phyloP scores from a whole-genome alignment of 2,888 invertebrate species.

The Hoplodrina blanda region DNA sequence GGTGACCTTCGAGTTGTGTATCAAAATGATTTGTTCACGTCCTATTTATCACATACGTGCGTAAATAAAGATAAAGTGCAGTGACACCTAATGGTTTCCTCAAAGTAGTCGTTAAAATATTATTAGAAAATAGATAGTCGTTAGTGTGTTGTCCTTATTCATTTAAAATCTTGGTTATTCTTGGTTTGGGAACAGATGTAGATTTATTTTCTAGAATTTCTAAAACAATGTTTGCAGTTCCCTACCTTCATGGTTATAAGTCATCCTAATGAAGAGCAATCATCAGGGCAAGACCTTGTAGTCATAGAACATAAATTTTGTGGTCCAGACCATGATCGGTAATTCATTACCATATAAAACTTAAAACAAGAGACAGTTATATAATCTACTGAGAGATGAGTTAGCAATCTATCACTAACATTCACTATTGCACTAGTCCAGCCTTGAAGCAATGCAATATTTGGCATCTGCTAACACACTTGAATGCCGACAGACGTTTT shows the following conservation, averaged over 20 bases:
- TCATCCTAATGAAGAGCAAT: not conserved
- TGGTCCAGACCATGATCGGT: not conserved
- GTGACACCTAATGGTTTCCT: slow-evolving; percentile 23
- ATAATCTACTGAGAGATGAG: not conserved
- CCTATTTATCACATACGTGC: slow-evolving; percentile 31
- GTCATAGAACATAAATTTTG: not conserved
- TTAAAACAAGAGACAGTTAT: not conserved
- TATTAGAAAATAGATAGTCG: slow-evolving; percentile 12
- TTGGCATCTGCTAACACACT: slow-evolving; percentile 35
- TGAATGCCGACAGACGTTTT: slow-evolving; percentile 34
- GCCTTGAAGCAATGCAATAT: slow-evolving; percentile 44
- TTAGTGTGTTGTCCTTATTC: not conserved
- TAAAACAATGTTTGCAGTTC: not conserved
- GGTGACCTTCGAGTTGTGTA: slow-evolving; percentile 30
- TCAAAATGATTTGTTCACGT: slow-evolving; percentile 41
- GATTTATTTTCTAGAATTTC: not conserved
- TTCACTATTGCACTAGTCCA: slow-evolving; percentile 54
- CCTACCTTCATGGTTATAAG: not conserved
- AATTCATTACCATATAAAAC: not conserved
- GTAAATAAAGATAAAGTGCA: slow-evolving; percentile 51
- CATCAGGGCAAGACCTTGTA: not conserved
- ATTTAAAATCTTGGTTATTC: not conserved
- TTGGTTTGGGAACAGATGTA: too few relatives aligned
- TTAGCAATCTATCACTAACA: slow-evolving; percentile 22
- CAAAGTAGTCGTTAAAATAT: slow-evolving; percentile 1